phyloP scores from a whole-genome alignment of 2,113 vertebrate species.

The Thalassarche chlororhynchos region DNA sequence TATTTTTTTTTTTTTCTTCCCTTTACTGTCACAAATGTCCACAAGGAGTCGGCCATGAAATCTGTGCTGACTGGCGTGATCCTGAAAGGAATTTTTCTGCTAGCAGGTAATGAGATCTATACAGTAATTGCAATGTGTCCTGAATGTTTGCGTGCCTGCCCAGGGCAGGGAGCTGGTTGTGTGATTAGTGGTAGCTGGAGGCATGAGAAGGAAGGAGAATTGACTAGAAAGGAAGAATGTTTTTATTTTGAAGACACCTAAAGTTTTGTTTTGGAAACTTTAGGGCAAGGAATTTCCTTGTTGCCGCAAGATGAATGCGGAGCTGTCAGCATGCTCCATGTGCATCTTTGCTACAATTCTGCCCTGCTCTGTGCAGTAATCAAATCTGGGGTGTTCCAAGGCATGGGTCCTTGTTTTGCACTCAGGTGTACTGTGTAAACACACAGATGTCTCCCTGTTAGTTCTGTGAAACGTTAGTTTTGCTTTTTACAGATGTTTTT shows the following conservation, averaged over 20 bases:
- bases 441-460: background rate
- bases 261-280: constrained; percentile 28
- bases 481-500: background rate
- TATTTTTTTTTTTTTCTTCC: constrained; percentile 11
- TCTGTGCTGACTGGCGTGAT: constrained; percentile 52
- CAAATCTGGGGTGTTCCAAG: background rate
- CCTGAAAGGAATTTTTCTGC: constrained; percentile 69
- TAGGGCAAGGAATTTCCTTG: background rate
- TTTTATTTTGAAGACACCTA: background rate
- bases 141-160: background rate
- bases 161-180: background rate
- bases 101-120: constrained; percentile 73
- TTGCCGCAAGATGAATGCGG: background rate
- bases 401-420: background rate
- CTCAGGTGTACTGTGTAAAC: background rate
- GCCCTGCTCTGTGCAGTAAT: background rate
- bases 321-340: background rate
- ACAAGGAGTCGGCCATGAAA: constrained; percentile 67
- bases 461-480: background rate
- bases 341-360: background rate
- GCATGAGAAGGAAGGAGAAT: background rate
- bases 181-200: background rate
- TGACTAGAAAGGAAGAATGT: background rate
- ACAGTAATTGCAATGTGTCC: background rate
- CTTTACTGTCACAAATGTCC: constrained; percentile 33